Evolutionary conservation across 2,888 invertebrate genomes (phyloP).

Genomic region (Eupeodes latifasciatus): DNA sequence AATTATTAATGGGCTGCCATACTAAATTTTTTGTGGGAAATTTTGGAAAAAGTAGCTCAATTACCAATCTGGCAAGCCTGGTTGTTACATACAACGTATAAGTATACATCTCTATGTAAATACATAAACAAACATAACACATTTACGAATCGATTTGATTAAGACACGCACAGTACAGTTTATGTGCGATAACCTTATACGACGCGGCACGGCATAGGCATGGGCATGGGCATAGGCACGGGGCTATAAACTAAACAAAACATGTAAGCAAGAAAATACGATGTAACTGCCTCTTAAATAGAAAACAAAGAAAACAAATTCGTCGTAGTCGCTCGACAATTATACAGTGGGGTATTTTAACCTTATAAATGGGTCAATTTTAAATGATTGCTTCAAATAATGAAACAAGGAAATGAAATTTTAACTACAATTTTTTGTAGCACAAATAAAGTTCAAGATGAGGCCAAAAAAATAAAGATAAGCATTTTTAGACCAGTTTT

Average conservation of each 20-base stretch:
- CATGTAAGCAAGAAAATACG: slow-evolving; percentile 35
- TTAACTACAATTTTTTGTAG: no score
- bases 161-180: slow-evolving; percentile 43
- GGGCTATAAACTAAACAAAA: slow-evolving; percentile 32
- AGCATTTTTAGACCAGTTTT: no score
- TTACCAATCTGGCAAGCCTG: no score
- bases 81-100: no score
- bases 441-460: no score
- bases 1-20: no score
- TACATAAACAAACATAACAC: slow-evolving; percentile 12
- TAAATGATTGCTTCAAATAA: no score
- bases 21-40: no score
- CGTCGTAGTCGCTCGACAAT: neutral
- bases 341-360: neutral
- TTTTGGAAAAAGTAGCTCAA: no score
- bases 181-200: slow-evolving; percentile 36
- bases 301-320: slow-evolving; percentile 8
- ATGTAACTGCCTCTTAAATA: slow-evolving; percentile 1
- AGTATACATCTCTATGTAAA: neutral
- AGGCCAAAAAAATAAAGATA: no score
- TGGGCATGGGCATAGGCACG: neutral
- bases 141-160: slow-evolving; percentile 36
- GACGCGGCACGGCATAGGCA: slow-evolving; percentile 25
- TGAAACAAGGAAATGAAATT: no score
- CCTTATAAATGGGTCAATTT: neutral